Base-by-base conservation (phyloP, 92 coral and sea anemone genomes). In the Paramuricea clavata region DNA sequence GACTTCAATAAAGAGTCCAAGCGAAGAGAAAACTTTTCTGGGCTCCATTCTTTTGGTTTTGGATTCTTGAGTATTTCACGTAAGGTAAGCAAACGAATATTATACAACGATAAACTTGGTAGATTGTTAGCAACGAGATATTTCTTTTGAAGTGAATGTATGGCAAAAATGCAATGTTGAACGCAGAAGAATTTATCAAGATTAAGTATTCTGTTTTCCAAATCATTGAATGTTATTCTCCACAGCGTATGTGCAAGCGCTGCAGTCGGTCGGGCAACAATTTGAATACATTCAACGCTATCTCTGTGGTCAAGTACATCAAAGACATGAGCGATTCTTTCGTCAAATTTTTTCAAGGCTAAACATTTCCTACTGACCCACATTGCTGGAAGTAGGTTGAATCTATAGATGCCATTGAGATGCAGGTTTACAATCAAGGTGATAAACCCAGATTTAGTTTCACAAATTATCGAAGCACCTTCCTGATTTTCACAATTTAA, bases 161-260 rank as follows among this genome's bases (percentile, higher is more conserved):
- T 25, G 22, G 84, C 73, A 21, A 32, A 79, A 25, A 79, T 44
- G 35, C 84, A 79, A 60, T 79, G 84, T 43, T 65, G 72, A 59
- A 60, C 54, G 17, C 84, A 79, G 57, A 34, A 60, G 15, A 59
- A 79, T 15, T 79, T 60, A 9, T 35, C 35, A 11, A 79, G 73
- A 21, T 60, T 79, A 17, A 79, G 33, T 16, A 79, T 39, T 21
- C 84, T 64, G 49, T 79, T 79, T 22, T 79, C 84, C 54, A 79
- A 39, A 41, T 79, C 84, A 39, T 79, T 79, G 73, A 79, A 79
- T 0, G 84, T 79, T 5, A 79, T 57, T 21, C 84, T 36, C 84
- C 84, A 79, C 21, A 79, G 71, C 21, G 56, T 59, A 54, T 52
- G 43, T 9, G 62, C n/a, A 26, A 57, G 26, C 0, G 71, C 16